Base-by-base conservation (phyloP, 2,797 vertebrate genomes). In the Paguma larvata region DNA sequence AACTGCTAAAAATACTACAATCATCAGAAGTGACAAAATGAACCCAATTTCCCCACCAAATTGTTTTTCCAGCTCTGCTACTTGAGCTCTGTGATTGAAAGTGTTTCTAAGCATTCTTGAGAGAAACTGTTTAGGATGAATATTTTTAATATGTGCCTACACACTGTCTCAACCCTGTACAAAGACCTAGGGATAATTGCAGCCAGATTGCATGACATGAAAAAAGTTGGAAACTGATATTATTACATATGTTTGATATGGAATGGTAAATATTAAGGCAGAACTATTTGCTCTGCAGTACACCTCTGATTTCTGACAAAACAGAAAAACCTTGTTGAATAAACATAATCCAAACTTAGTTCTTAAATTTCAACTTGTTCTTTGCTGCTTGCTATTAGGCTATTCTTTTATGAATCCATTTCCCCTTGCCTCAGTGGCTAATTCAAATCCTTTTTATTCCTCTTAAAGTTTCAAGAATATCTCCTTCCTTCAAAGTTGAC, bases 1-100 rank as follows among this genome's bases (percentile, higher is more conserved):
- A 77, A 93, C 67, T 82, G 82, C 82, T 80, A 86, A 89, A 92
- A 96, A 94, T 70, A 95, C 16, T 41, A 68, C 3, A 53, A 77
- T 13, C 27, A 38, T 78, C 23, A 75, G 56, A 92, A 88, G 67
- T 88, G 32, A 62, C 21, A 82, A 85, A 82, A 73, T 53, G 67
- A 97, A 88, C 44, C 48, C 48, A 78, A 51, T 92, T 79, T 95
- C 46, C 72, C 56, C 73, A 90, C 11, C 51, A 78, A 90, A 41
- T 32, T 4, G 1, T 30, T 78, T 83, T 87, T 78, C 44, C 65
- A 96, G 67, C 21, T 94, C 73, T 75, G 48, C 7, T 15, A 80
- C 73, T 70, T 93, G 19, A 68, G 32, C 56, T 75, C 3, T 68
- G 51, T 59, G 41, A 78, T 25, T 19, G 53, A 53, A 92, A 67